A percentile compares a stretch with the other conserved stretches of the same genome.
Conservation (phyloP, 53 echinoderm and acorn worm genomes). For the Arbacia lixula region DNA sequence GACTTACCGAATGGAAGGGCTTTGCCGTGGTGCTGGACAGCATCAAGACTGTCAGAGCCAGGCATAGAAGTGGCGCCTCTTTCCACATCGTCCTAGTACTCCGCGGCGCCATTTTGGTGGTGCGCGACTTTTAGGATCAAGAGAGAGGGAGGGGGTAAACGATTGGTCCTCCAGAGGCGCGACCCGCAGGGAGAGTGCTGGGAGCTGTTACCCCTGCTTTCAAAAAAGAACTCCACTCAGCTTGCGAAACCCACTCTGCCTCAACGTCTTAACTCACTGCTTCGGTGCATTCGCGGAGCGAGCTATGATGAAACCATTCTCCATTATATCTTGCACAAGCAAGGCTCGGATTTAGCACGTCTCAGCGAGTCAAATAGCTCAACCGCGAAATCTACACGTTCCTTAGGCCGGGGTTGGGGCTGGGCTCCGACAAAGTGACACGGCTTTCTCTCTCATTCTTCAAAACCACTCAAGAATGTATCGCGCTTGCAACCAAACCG, state of each 20-base stretch:
- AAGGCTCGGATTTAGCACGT: background rate
- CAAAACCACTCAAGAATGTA: slow-evolving; percentile 20
- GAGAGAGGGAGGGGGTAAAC: background rate
- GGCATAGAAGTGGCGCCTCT: background rate
- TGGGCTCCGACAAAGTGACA: background rate
- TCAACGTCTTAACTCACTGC: too few species aligned
- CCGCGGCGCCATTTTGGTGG: slow-evolving; percentile 25
- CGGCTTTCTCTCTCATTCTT: background rate
- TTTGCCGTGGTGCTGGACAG: background rate
- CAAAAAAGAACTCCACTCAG: too few species aligned
- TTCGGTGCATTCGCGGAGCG: too few species aligned
- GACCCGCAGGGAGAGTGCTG: slow-evolving; percentile 21
- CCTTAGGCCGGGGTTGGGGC: background rate
- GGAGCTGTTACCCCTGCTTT: too few species aligned
- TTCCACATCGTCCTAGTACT: background rate
- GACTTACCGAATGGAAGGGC: slow-evolving; percentile 35
- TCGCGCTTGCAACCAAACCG: background rate
- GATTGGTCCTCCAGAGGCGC: slow-evolving; percentile 9
- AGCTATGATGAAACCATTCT: too few species aligned
- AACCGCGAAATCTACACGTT: background rate
- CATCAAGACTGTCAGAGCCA: background rate
- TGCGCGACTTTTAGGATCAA: background rate
- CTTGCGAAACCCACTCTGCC: too few species aligned
- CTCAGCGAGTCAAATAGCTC: background rate
- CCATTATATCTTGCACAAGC: slow-evolving; percentile 17